These are phyloP conservation scores for Apotomis betuletana DNA, from an alignment of 2,888 invertebrate genomes.

Conservation along the genomic window DNA sequence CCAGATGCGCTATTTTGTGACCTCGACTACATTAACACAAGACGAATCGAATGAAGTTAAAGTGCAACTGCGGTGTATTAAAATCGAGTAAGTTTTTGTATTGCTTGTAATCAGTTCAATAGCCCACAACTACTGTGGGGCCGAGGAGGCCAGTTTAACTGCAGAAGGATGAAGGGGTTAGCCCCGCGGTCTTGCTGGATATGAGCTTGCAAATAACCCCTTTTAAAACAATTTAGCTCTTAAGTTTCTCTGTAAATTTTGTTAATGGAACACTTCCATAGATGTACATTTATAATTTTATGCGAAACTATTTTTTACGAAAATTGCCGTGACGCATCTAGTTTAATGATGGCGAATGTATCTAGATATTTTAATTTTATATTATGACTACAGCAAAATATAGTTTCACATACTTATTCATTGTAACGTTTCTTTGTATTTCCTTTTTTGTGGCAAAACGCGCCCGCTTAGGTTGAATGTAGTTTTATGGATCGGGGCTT, in stretches of 20 bases:
- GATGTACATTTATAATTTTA: slow-evolving; percentile 20
- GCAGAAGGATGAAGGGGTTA: neutral
- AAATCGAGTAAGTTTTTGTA: neutral
- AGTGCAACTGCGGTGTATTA: neutral
- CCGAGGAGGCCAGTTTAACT: neutral
- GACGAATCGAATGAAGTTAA: slow-evolving; percentile 27
- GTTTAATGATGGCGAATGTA: slow-evolving; percentile 3
- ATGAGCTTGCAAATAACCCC: slow-evolving; percentile 10
- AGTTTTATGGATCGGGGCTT: slow-evolving; percentile 6
- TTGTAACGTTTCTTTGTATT: slow-evolving; percentile 1
- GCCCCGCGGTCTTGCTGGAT: neutral
- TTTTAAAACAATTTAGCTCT: slow-evolving; percentile 15
- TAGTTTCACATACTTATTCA: slow-evolving; percentile 1
- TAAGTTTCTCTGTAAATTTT: slow-evolving; percentile 35
- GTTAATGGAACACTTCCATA: slow-evolving; percentile 27
- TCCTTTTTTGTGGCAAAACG: neutral
- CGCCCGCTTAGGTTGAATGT: slow-evolving; percentile 18
- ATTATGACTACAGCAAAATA: slow-evolving; percentile 10
- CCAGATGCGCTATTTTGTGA: neutral
- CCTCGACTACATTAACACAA: slow-evolving; percentile 1
- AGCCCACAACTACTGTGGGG: neutral
- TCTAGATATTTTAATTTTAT: slow-evolving; percentile 14
- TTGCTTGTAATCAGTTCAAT: slow-evolving; percentile 2
- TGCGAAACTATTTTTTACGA: neutral
- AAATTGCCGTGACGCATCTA: slow-evolving; percentile 9